Conservation (phyloP, 2,113 vertebrate species). For the Helogale parvula region DNA sequence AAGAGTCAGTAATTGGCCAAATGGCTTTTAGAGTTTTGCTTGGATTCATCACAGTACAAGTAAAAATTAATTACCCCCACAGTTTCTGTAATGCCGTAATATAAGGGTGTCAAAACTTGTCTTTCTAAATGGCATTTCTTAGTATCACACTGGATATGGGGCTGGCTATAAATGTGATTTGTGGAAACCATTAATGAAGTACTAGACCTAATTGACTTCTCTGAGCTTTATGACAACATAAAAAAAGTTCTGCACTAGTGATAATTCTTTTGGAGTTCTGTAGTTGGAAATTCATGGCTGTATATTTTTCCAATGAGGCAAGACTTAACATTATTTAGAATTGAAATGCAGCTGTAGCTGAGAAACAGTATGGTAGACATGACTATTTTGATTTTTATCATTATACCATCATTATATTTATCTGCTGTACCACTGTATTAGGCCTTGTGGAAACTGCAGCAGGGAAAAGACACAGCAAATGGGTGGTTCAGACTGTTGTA, state of each 20-base stretch:
- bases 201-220: slow-evolving; percentile 88
- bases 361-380: slow-evolving; percentile 10
- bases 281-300: slow-evolving; percentile 58
- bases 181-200: slow-evolving; percentile 87
- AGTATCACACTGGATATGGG: slow-evolving; percentile 77
- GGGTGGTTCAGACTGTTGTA: not conserved
- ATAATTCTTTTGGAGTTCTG: slow-evolving; percentile 81
- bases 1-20: slow-evolving; percentile 85
- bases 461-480: not conserved
- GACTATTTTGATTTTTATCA: slow-evolving; percentile 32
- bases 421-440: not conserved
- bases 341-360: not conserved
- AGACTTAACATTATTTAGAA: slow-evolving; percentile 59
- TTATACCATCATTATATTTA: slow-evolving; percentile 40
- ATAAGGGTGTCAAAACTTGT: slow-evolving; percentile 84
- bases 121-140: slow-evolving; percentile 83
- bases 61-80: slow-evolving; percentile 88
- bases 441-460: not conserved
- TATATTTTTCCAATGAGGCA: slow-evolving; percentile 69
- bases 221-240: slow-evolving; percentile 85
- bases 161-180: slow-evolving; percentile 88
- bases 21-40: slow-evolving; percentile 84
- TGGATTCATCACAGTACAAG: slow-evolving; percentile 84
- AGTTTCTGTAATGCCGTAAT: slow-evolving; percentile 79
- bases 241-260: slow-evolving; percentile 82